Evolutionary conservation across 2,888 invertebrate species (phyloP), one percentile per base, ranked within the genome.

Genomic region (Catocala fraxini): DNA sequence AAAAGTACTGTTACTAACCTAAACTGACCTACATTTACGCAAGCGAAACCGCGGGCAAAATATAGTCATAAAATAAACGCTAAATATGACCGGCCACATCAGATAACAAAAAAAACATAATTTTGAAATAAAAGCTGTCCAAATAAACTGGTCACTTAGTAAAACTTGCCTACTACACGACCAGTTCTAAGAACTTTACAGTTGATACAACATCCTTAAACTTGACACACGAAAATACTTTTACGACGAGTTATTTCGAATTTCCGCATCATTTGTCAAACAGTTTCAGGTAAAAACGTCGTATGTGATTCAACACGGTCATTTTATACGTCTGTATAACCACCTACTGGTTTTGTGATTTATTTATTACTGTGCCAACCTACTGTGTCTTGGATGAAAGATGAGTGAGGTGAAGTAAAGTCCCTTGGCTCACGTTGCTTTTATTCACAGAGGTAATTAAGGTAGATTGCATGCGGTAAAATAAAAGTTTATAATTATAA

Each of bases 201-300:
- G 6, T 39, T 1, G 6, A 39, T 39, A 39, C 25, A 6, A 39
- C 7, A 39, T 39, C 9, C 35, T 7, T 39, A 39, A 39, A 7
- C 35, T 0, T 11, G 42, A 51, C 43, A 11, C 41, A 60, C 25
- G 55, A 64, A 68, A 59, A 59, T 53, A 71, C 4, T 39, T 63
- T 56, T 35, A 54, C 33, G 53, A 63, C 9, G 13, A 53, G n/a
- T 15, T 11, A 63, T 46, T 43, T 59, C 45, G 51, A 51, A 53
- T 35, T 64, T 64, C 58, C 56, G 49, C 49, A 12, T 59, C 49
- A 46, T 70, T 63, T 62, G 51, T 72, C 45, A 68, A 56, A 60
- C 12, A 49, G 11, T 10, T 46, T 46, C 53, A 62, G 48, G 67
- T 59, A 56, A 51, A 51, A 56, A 52, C 3, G 41, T 51, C 47